Evolutionary conservation across 1,140 invertebrate genomes (phyloP).

Genomic region (Dreissena polymorpha): DNA sequence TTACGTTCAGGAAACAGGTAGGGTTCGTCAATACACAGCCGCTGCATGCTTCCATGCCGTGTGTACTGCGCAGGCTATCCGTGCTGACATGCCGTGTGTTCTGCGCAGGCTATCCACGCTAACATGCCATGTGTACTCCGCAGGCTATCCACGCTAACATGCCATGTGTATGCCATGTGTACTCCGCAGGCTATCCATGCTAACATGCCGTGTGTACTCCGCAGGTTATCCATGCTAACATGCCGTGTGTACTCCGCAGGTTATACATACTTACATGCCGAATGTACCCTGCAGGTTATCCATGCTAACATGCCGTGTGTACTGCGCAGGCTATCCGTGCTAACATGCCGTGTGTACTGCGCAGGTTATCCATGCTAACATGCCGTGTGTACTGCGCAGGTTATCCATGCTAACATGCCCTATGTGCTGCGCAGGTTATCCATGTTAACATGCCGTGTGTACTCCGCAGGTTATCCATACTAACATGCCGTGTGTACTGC

Average conservation of each 20-base stretch:
- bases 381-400: slow-evolving; percentile 18
- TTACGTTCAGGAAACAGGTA: too few relatives aligned
- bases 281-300: slow-evolving; percentile 35
- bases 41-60: too few relatives aligned
- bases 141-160: slow-evolving; percentile 47
- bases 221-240: slow-evolving; percentile 42
- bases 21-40: too few relatives aligned
- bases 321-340: slow-evolving; percentile 47
- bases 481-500: not conserved
- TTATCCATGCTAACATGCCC: slow-evolving; percentile 19
- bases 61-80: slow-evolving; percentile 44
- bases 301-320: not conserved
- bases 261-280: slow-evolving; percentile 11
- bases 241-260: slow-evolving; percentile 20
- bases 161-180: too few relatives aligned
- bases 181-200: slow-evolving; percentile 46
- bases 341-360: not conserved
- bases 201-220: not conserved
- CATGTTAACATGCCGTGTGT: not conserved
- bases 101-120: slow-evolving; percentile 45
- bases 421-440: slow-evolving; percentile 36
- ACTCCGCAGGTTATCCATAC: slow-evolving; percentile 45
- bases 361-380: slow-evolving; percentile 42
- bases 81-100: too few relatives aligned
- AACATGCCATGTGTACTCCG: not conserved